Evolutionary conservation across 2,113 vertebrate genomes (phyloP).

Genomic region (Rhinolophus sinicus): DNA sequence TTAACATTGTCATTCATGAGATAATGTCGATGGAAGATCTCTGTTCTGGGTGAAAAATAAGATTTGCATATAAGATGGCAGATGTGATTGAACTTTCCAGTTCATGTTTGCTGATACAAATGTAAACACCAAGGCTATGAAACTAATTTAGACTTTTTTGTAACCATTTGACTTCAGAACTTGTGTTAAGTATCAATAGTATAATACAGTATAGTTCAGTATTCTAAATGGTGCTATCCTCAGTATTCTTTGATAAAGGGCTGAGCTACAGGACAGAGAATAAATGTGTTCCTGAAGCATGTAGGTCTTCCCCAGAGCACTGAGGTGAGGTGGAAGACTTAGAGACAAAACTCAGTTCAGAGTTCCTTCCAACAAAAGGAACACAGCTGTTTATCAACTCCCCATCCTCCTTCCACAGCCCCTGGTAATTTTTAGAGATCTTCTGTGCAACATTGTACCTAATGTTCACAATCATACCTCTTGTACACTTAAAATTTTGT

Average conservation of each 20-base stretch:
- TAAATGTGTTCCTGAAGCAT: background rate
- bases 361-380: background rate
- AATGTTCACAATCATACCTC: background rate
- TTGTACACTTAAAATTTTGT: background rate
- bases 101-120: background rate
- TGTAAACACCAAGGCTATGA: background rate
- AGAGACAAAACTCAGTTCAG: background rate
- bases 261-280: background rate
- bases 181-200: background rate
- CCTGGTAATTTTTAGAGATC: background rate
- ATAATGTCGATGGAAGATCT: background rate
- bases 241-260: background rate
- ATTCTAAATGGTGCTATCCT: background rate
- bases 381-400: background rate
- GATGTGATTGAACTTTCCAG: background rate
- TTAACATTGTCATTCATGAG: background rate
- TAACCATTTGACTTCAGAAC: constrained; percentile 22
- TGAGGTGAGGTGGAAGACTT: no score
- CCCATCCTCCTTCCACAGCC: no score
- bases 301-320: background rate
- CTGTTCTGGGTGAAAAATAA: background rate
- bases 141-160: background rate
- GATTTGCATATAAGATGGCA: background rate
- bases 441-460: background rate
- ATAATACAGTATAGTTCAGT: background rate